Evolutionary conservation across 2,888 invertebrate species (phyloP).

Genomic region (Drosophila testacea): DNA sequence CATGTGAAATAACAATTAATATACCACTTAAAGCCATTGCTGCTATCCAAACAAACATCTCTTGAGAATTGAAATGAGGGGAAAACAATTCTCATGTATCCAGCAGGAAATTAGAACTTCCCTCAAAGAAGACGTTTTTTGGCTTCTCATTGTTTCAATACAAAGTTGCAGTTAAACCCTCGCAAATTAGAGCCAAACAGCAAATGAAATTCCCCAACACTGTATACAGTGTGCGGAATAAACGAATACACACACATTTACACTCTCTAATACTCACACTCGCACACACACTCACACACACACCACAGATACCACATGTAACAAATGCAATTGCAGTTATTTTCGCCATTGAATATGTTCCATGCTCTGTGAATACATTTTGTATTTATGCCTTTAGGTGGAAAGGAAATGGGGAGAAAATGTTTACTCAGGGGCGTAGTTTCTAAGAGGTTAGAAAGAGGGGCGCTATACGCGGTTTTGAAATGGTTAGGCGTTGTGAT

Average conservation of each 20-base stretch:
- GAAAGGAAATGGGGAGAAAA: constrained; percentile 5
- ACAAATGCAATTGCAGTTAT: constrained; percentile 27
- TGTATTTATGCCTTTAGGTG: constrained; percentile 13
- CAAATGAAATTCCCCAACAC: neutral
- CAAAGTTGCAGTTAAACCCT: constrained; percentile 1
- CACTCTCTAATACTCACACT: neutral
- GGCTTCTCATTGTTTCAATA: constrained; percentile 5
- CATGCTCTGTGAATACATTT: constrained; percentile 40
- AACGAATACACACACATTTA: neutral
- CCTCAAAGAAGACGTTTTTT: neutral
- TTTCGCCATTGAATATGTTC: constrained; percentile 33
- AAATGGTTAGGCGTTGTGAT: constrained; percentile 40
- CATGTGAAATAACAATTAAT: neutral
- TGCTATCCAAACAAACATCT: neutral
- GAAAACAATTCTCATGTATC: neutral
- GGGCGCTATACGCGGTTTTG: constrained; percentile 2
- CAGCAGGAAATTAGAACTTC: neutral
- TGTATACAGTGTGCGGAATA: neutral
- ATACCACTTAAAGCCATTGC: neutral
- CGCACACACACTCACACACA: neutral
- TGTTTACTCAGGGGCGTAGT: constrained; percentile 17
- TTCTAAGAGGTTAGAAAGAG: neutral
- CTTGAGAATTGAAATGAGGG: neutral
- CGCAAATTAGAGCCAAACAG: neutral
- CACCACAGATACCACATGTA: constrained; percentile 13